Conservation (phyloP, 2,888 invertebrate genomes). For the Cantharis nigra region DNA sequence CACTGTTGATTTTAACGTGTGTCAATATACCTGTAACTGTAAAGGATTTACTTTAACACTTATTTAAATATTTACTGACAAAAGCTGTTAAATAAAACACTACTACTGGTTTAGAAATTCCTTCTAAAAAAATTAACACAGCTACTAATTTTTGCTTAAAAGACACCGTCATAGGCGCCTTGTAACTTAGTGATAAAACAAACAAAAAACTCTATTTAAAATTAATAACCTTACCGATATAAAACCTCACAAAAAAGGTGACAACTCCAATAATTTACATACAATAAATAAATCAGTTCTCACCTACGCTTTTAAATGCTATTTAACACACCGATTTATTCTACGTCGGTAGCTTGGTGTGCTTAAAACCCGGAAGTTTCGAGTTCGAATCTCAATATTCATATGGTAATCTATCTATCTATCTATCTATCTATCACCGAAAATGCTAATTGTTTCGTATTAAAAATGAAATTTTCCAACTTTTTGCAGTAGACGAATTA, state of each 20-base stretch:
- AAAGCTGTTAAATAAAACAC: constrained; percentile 20
- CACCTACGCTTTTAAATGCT: background rate
- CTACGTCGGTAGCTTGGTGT: background rate
- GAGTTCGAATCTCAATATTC: no score
- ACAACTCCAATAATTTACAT: background rate
- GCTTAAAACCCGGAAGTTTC: background rate
- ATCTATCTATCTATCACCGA: no score
- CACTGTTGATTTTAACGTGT: background rate
- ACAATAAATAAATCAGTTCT: background rate
- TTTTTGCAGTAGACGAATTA: no score
- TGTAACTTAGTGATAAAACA: background rate
- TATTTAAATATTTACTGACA: constrained; percentile 19
- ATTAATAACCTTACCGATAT: background rate
- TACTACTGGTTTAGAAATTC: constrained; percentile 15
- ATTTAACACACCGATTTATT: background rate
- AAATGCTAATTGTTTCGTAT: no score
- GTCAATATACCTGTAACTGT: constrained; percentile 7
- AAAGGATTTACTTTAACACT: constrained; percentile 11
- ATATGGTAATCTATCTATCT: no score
- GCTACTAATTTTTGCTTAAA: constrained; percentile 1
- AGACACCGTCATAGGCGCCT: background rate
- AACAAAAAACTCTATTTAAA: background rate
- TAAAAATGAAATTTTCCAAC: no score
- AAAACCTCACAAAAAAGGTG: background rate
- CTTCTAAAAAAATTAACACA: constrained; percentile 17